Evolutionary conservation across 1,140 invertebrate genomes (phyloP).

Genomic region (Drosophila ambigua): DNA sequence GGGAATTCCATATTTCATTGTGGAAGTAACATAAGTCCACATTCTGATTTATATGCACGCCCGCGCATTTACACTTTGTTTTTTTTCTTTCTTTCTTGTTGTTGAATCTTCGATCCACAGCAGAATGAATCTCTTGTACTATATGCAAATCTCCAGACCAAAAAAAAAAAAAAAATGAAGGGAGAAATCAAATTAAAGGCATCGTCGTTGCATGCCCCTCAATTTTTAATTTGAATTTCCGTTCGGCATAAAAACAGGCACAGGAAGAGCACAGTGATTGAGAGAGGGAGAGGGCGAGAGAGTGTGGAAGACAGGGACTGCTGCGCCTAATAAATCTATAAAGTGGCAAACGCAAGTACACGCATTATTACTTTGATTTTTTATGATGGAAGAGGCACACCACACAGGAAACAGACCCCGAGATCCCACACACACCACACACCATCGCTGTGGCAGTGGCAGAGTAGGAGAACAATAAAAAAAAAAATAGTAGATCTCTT

Average conservation of each 20-base stretch:
- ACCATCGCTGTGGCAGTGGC: neutral
- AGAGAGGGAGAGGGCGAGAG: neutral
- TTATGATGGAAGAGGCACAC: constrained; percentile 62
- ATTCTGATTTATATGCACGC: constrained; percentile 82
- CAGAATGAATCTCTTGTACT: constrained; percentile 19
- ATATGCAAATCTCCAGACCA: constrained; percentile 57
- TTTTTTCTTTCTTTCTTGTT: constrained; percentile 6
- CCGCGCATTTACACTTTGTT: constrained; percentile 58
- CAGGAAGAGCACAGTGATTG: constrained; percentile 9
- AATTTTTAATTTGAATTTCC: constrained; percentile 81
- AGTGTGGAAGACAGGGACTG: constrained; percentile 2
- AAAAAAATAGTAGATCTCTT: constrained; percentile 35
- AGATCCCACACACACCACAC: constrained; percentile 23
- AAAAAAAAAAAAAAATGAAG: constrained; percentile 11
- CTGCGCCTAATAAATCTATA: constrained; percentile 76
- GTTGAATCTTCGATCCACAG: constrained; percentile 43
- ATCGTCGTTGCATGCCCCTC: constrained; percentile 59
- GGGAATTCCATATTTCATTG: constrained; percentile 64
- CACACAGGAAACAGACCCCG: constrained; percentile 62
- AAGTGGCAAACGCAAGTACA: constrained; percentile 82
- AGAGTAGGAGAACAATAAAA: constrained; percentile 55
- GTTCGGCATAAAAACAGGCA: constrained; percentile 63
- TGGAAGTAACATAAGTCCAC: constrained; percentile 67
- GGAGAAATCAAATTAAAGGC: constrained; percentile 74
- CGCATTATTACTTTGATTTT: constrained; percentile 82